phyloP scores from a whole-genome alignment of 1,140 invertebrate genomes.

The Leptestheria dahalacensis region DNA sequence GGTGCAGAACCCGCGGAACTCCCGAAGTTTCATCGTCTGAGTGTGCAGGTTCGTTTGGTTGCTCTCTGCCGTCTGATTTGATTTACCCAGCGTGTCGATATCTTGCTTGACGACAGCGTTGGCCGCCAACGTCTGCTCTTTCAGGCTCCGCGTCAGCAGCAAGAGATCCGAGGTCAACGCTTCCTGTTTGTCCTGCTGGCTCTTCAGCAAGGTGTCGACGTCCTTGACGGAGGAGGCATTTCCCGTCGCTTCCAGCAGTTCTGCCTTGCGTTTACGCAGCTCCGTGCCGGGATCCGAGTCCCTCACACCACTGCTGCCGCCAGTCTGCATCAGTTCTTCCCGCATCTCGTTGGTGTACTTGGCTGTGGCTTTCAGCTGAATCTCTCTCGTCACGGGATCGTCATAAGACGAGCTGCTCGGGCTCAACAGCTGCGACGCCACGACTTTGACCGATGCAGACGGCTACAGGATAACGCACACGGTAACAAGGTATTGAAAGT shows the following conservation, averaged over 20 bases:
- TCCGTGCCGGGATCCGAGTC: neutral
- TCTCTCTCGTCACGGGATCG: constrained; percentile 8
- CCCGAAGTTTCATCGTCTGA: constrained; percentile 8
- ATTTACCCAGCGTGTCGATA: constrained; percentile 3
- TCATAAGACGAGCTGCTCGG: constrained; percentile 1
- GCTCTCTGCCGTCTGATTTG: constrained; percentile 6
- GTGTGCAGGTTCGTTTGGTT: constrained; percentile 7
- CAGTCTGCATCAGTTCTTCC: constrained; percentile 3
- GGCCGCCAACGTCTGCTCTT: constrained; percentile 9
- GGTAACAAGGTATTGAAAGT: no score
- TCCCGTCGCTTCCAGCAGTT: neutral
- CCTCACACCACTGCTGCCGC: neutral
- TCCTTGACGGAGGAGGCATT: neutral
- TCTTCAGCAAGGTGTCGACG: neutral
- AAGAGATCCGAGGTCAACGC: constrained; percentile 10
- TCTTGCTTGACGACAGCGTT: constrained; percentile 9
- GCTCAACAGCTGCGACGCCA: constrained; percentile 10
- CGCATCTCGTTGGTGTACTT: constrained; percentile 11
- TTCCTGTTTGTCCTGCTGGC: constrained; percentile 11
- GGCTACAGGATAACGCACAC: neutral
- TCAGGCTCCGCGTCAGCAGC: constrained; percentile 7
- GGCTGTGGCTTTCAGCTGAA: constrained; percentile 8
- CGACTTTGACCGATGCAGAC: constrained; percentile 11
- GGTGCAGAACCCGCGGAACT: constrained; percentile 7
- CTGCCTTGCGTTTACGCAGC: constrained; percentile 1